A percentile compares a stretch with the other conserved stretches of the same genome.
Conservation (phyloP, 2,797 vertebrate species). For the Falco novaeseelandiae region DNA sequence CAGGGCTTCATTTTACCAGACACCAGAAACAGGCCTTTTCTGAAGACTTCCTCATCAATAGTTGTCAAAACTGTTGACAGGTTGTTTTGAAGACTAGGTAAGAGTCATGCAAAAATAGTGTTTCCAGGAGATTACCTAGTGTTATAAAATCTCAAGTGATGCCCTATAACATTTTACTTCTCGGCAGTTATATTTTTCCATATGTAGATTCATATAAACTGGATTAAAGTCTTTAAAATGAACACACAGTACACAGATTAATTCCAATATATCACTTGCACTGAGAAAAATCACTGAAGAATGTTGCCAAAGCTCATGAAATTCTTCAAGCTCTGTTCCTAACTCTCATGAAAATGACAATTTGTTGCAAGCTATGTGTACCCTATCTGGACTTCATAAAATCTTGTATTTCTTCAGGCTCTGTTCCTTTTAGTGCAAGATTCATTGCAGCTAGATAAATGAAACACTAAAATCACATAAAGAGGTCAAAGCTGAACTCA, state of each 20-base stretch:
- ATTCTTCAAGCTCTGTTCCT: background rate
- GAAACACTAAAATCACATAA: background rate
- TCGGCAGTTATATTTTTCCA: conserved; percentile 32
- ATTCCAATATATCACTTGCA: background rate
- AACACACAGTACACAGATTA: background rate
- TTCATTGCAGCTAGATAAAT: background rate
- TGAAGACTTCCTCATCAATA: background rate
- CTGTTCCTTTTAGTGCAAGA: background rate
- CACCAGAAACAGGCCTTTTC: background rate
- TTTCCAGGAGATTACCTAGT: conserved; percentile 58
- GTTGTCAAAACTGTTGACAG: background rate
- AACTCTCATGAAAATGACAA: background rate
- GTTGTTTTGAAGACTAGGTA: background rate
- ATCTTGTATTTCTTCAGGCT: background rate
- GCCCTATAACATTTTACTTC: conserved; percentile 50
- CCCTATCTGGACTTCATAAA: background rate
- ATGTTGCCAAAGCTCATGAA: background rate
- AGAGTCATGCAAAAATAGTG: conserved; percentile 37
- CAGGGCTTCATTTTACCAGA: background rate
- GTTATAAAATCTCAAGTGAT: conserved; percentile 60
- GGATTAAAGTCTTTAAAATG: conserved; percentile 24
- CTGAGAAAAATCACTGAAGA: background rate
- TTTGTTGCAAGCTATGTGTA: background rate
- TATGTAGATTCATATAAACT: conserved; percentile 17
- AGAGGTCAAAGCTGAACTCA: background rate